Conservation (phyloP, 1,140 invertebrate genomes). For the Melitaea cinxia region DNA sequence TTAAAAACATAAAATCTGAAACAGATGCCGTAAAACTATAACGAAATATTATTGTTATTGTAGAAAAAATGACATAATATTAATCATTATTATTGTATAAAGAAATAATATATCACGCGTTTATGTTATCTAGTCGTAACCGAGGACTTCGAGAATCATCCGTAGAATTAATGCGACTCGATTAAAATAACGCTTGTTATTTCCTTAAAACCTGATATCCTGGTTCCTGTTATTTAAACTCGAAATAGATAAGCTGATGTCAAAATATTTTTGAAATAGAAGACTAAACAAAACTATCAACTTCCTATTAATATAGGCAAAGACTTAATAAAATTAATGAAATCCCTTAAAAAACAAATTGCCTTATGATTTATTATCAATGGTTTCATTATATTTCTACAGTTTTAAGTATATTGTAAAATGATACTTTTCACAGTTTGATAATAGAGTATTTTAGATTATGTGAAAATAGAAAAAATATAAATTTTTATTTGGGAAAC, state of each 20-base stretch:
- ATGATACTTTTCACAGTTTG: too few species aligned
- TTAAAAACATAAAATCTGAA: too few species aligned
- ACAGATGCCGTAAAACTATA: too few species aligned
- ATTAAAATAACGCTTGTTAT: constrained; percentile 3
- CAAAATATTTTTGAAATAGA: neutral
- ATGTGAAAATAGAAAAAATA: too few species aligned
- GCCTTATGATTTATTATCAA: too few species aligned
- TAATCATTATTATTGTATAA: constrained; percentile 10
- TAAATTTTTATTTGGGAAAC: too few species aligned
- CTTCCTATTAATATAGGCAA: too few species aligned
- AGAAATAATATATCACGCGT: neutral
- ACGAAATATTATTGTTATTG: neutral
- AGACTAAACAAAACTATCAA: neutral
- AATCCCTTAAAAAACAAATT: too few species aligned
- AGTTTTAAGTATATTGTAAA: too few species aligned
- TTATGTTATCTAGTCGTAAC: constrained; percentile 13
- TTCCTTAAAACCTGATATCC: constrained; percentile 9
- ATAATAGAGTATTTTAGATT: too few species aligned
- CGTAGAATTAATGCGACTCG: neutral
- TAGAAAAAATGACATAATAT: neutral
- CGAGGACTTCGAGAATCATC: constrained; percentile 16
- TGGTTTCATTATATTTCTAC: too few species aligned
- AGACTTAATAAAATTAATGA: too few species aligned
- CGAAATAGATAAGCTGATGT: neutral
- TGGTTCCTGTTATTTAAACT: constrained; percentile 10